Conservation (phyloP, 2,113 vertebrate species). For the Crypturellus undulatus region DNA sequence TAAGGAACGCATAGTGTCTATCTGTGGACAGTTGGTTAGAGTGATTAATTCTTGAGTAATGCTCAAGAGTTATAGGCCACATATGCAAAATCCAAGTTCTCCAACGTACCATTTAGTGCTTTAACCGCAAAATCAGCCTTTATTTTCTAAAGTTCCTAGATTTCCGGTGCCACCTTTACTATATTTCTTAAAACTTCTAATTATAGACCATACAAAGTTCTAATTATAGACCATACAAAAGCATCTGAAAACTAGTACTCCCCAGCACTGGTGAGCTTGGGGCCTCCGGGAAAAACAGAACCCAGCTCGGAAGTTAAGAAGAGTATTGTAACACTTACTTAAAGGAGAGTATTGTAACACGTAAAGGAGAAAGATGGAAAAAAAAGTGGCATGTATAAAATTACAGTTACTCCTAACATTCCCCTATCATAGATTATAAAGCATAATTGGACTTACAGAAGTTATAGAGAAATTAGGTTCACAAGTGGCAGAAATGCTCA, state of each 20-base stretch:
- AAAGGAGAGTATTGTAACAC: background rate
- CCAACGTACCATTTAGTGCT: background rate
- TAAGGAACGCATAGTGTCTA: background rate
- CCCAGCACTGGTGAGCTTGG: background rate
- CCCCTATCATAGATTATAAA: background rate
- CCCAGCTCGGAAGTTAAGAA: background rate
- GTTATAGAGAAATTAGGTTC: background rate
- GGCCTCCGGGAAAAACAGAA: background rate
- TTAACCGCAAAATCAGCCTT: background rate
- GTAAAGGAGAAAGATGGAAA: background rate
- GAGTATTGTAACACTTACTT: too few species aligned
- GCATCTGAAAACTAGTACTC: background rate
- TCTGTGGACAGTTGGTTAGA: background rate
- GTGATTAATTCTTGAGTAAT: rapidly evolving
- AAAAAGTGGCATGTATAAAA: background rate
- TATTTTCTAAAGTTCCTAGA: background rate
- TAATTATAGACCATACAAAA: background rate
- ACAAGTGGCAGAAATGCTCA: background rate
- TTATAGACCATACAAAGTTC: background rate
- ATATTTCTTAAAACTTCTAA: background rate
- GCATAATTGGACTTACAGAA: background rate
- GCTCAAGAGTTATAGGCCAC: rapidly evolving
- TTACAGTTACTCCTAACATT: background rate
- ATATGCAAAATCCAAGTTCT: background rate
- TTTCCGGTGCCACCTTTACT: background rate